These are phyloP conservation scores for Drosophila tristis DNA, from an alignment of 1,140 invertebrate species.

Conservation along the genomic window DNA sequence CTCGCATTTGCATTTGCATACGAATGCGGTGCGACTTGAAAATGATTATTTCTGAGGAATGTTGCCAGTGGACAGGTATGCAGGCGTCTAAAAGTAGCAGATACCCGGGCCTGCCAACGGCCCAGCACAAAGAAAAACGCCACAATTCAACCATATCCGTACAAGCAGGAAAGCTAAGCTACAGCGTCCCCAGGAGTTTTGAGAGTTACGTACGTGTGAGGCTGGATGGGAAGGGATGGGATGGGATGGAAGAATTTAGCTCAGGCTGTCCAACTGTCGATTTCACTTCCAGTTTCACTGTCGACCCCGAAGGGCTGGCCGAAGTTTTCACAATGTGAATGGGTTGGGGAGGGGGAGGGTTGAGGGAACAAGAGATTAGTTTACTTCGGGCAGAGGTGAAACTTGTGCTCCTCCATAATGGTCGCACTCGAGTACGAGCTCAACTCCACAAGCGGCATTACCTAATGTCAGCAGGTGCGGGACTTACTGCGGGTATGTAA, in stretches of 20 bases:
- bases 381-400: too few relatives aligned
- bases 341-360: too few relatives aligned
- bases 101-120: not conserved
- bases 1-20: slow-evolving; percentile 14
- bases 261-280: slow-evolving; percentile 21
- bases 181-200: slow-evolving; percentile 4
- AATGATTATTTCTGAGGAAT: slow-evolving; percentile 13
- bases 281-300: slow-evolving; percentile 64
- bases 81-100: not conserved
- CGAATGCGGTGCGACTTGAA: slow-evolving; percentile 17
- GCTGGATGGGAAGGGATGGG: not conserved
- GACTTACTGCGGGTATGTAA: slow-evolving; percentile 12
- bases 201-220: slow-evolving; percentile 6
- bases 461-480: slow-evolving; percentile 56
- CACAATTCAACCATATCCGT: not conserved
- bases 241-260: slow-evolving; percentile 37
- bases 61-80: not conserved
- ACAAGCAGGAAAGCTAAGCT: slow-evolving; percentile 1
- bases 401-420: slow-evolving; percentile 6
- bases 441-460: slow-evolving; percentile 29
- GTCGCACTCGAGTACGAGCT: not conserved
- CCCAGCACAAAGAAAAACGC: not conserved
- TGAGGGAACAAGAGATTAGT: too few relatives aligned
- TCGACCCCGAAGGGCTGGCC: slow-evolving; percentile 9
- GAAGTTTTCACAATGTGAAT: too few relatives aligned